Base-by-base conservation (phyloP, 2,797 vertebrate species). In the Coranthus polyacanthus region DNA sequence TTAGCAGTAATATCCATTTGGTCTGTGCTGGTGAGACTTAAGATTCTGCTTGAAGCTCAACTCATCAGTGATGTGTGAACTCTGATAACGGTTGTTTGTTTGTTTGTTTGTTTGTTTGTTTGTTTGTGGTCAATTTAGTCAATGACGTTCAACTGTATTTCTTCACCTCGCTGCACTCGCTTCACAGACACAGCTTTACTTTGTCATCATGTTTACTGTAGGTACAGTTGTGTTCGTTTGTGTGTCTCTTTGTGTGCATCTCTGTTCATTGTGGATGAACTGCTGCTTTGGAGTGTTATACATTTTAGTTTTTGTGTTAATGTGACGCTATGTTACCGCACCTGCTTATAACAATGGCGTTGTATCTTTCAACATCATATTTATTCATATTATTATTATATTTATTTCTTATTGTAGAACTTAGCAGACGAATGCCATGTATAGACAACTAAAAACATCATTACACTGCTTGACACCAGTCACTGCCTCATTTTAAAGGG, bases 151-250 rank as follows among this genome's bases (percentile, higher is more conserved):
- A 49, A 44, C 45, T 73, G 37, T 63, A 37, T 43, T 71, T 73
- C 65, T 79, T 24, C 29, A 20, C 17, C 17, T 15, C 4, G 2
- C 52, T 57, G 52, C 63, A 12, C 41, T 60, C 15, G 9, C 50
- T 65, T 75, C 68, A 52, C 88, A 87, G 82, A 89, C 92, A 47
- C 91, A 92, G 92, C 89, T 93, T 84, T 95, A 94, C 87, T 96
- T 94, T 89, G 94, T 96, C 82, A 81, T 97, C 89, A 89, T 96
- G 82, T 96, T 94, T 77, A 95, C 93, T 89, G 95, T 96, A 96
- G 78, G 95, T 96, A 91, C 53, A 59, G 17, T 7, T 58, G 68
- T 75, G 68, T 17, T 34, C 17, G 20, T 45, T 12, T 66, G 44
- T 69, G 50, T 49, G 54, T 70, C 32, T 72, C 51, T 76, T 42